phyloP scores from a whole-genome alignment of 2,113 vertebrate genomes.

The Amphiprion percula region DNA sequence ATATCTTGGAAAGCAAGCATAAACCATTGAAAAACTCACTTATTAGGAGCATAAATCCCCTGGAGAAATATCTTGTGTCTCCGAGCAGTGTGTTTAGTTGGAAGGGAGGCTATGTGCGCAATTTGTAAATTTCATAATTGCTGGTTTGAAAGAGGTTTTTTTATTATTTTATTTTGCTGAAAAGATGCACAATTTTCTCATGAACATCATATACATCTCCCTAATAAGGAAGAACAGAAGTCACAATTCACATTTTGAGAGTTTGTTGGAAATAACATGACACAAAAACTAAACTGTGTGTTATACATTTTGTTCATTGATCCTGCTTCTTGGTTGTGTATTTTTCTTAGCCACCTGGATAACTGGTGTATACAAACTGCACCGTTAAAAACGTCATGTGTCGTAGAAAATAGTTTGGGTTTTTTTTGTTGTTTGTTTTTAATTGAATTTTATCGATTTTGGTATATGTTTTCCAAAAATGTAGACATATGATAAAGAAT shows the following conservation, averaged over 20 bases:
- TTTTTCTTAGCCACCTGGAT: neutral
- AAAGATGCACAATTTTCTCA: neutral
- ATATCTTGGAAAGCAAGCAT: slow-evolving; percentile 43
- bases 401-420: too few relatives aligned
- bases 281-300: too few relatives aligned
- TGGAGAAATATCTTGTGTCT: slow-evolving; percentile 41
- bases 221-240: neutral
- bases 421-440: neutral
- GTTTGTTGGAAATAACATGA: too few relatives aligned
- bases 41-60: slow-evolving; percentile 27
- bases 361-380: neutral
- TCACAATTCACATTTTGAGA: too few relatives aligned
- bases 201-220: neutral
- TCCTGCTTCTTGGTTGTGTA: neutral
- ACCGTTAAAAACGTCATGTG: neutral
- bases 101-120: slow-evolving; percentile 7
- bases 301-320: neutral
- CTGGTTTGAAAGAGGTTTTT: neutral
- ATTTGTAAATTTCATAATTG: slow-evolving; percentile 49
- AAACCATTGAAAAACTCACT: slow-evolving; percentile 43
- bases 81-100: slow-evolving; percentile 6
- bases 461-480: too few relatives aligned
- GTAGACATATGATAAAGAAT: too few relatives aligned
- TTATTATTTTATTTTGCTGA: slow-evolving; percentile 18
- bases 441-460: too few relatives aligned